phyloP scores from a whole-genome alignment of 1,140 invertebrate genomes.

The Heliconius eleuchia region DNA sequence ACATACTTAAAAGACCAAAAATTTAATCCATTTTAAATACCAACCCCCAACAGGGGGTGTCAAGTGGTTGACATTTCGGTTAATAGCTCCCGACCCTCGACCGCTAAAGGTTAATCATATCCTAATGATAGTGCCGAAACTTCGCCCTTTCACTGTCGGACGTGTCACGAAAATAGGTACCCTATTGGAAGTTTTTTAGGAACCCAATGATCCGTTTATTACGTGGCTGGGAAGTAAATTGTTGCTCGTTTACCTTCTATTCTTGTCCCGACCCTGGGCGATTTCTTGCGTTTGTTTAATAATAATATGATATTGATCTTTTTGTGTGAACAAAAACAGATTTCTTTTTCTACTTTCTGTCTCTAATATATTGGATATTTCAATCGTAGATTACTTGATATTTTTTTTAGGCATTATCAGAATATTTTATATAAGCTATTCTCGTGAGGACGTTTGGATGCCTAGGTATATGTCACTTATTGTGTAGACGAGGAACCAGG shows the following conservation, averaged over 20 bases:
- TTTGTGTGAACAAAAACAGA: not conserved
- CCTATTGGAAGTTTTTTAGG: conserved; percentile 30
- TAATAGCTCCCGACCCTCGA: conserved; percentile 57
- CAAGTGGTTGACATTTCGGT: conserved; percentile 66
- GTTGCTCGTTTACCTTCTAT: not conserved
- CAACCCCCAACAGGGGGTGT: conserved; percentile 45
- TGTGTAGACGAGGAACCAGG: no score
- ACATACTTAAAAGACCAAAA: not conserved
- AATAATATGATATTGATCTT: not conserved
- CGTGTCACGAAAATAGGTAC: conserved; percentile 37
- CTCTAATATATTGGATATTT: not conserved
- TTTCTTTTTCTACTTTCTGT: not conserved
- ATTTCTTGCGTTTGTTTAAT: not conserved
- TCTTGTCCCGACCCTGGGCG: not conserved
- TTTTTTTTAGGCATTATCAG: no score
- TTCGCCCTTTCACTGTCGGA: conserved; percentile 45
- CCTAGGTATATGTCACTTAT: no score
- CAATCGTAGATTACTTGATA: not conserved
- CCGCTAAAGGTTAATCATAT: conserved; percentile 70
- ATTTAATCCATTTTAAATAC: conserved; percentile 26
- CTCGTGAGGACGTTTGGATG: no score
- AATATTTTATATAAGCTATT: no score
- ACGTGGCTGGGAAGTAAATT: conserved; percentile 7
- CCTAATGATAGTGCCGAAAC: conserved; percentile 65
- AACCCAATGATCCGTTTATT: conserved; percentile 23